Base-by-base conservation (phyloP, 1,140 invertebrate genomes). In the Danaus melanippus region DNA sequence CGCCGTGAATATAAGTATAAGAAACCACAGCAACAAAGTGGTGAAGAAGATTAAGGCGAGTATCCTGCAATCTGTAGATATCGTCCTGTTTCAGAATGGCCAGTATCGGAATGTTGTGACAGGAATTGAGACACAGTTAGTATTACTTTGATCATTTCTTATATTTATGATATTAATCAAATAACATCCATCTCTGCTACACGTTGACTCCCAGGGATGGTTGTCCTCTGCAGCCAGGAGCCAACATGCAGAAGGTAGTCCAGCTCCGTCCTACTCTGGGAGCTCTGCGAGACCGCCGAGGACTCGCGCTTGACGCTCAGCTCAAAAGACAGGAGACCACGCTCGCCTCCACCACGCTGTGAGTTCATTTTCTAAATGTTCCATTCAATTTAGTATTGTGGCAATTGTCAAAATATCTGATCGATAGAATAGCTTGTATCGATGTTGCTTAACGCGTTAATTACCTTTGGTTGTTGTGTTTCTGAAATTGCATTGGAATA, bases 81-180 rank as follows among this genome's bases (percentile, higher is more conserved):
- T 99, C 56, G 96, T 98, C 60, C 93, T 99, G 45, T 99, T 99
- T 89, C 97, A 98, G 80, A 98, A 97, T 78, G 98, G 98, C n/a
- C 97, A 98, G 80, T 99, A 98, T 80, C 91, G 97, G 51, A 97
- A 97, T 62, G 93, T 95, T 6, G 97, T 99, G 41, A 96, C 97
- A 42, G 93, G 93, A 56, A 86, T 97, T 42, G 97, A 99, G 88
- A 97, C 95, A 17, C 95, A 96, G 92, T 97, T 0, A 76, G 76
- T 71, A 8, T 9, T 32, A 7, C 9, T n/a, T 4, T 10, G 10
- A 32, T 32, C 21, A 32, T 5, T 32, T 32, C 6, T 7, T 32
- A 7, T 32, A 32, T 32, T 32, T 32, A 32, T 32, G 6, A 32
- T 32, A 4, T 32, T 32, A 1, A 32, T 32, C 21, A 7, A 3